Evolutionary conservation across 1,140 invertebrate species (phyloP), one percentile per base, ranked within the genome.

Genomic region (Atopsyche davidsoni): DNA sequence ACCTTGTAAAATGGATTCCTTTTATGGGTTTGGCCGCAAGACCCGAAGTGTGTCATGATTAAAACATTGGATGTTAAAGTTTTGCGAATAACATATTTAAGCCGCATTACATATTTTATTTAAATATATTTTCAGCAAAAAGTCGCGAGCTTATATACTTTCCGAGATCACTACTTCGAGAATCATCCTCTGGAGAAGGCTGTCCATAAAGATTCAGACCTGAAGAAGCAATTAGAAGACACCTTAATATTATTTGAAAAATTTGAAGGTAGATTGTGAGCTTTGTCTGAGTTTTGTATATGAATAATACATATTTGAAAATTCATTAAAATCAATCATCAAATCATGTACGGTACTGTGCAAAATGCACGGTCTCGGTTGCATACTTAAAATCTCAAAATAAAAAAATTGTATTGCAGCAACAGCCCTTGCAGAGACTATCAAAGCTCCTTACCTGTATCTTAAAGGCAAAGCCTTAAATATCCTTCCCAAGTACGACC

Each of bases 101-200:
- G 14, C 14, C n/a, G 19, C 14, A 6, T 41, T 28, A 7, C 24
- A 28, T 6, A 7, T n/a, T 7, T 6, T 38, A 38, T 38, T 7
- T 13, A 38, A 58, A 18, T 22, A 53, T 54, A 41, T 36, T 77
- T 76, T 48, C 59, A 84, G 85, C 73, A 78, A 59, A 76, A 75
- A 60, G 81, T 89, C 1, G 69, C 82, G 59, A 70, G 76, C 4
- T 61, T 89, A 21, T 89, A 87, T 67, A 51, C 75, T 9, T 88
- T 79, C 64, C 74, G 84, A 60, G 85, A 89, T 69, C 75, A 83
- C 60, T 92, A 87, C 69, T 88, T 89, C 72, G 85, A 87, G 64
- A 81, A 77, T 57, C 79, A 86, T 70, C 65, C 78, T 9, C 69
- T 87, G 17, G 80, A 83, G 50, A 74, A 82, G 67, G 85, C 86